These are phyloP conservation scores for Drosophila mercatorum DNA, from an alignment of 2,888 invertebrate species.

Conservation along the genomic window DNA sequence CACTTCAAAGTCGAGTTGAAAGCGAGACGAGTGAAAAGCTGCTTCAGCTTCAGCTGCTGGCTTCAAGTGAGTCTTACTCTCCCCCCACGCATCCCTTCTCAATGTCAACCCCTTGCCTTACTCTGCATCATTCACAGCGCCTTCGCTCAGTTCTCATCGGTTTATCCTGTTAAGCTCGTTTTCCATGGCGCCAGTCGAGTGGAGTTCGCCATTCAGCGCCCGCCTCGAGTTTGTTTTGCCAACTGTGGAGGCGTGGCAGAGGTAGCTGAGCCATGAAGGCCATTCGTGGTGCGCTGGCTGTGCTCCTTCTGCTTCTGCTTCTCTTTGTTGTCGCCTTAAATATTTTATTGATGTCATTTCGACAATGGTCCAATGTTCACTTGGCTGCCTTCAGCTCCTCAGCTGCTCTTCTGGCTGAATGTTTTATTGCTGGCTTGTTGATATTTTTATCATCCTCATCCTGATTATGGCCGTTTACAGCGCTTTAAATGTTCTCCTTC, in stretches of 20 bases:
- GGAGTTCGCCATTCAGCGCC: conserved; percentile 39
- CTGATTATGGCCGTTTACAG: conserved; percentile 41
- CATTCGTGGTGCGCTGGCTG: conserved; percentile 30
- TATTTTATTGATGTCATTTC: conserved; percentile 77
- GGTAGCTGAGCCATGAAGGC: conserved; percentile 49
- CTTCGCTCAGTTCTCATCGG: conserved; percentile 46
- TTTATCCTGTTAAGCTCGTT: conserved; percentile 73
- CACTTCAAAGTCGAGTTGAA: conserved; percentile 69
- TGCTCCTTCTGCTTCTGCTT: conserved; percentile 2
- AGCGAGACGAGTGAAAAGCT: conserved; percentile 41
- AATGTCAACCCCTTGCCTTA: conserved; percentile 9
- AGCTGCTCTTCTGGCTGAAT: conserved; percentile 46
- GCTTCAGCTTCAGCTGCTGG: conserved; percentile 19
- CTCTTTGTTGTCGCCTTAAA: conserved; percentile 63
- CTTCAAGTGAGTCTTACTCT: conserved; percentile 31
- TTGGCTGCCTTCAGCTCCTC: conserved; percentile 50
- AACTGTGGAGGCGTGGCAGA: conserved; percentile 22
- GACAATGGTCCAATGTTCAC: conserved; percentile 70
- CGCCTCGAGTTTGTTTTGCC: conserved; percentile 44
- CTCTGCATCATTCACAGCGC: conserved; percentile 4
- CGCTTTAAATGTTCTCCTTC: conserved; percentile 52
- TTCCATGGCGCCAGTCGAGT: conserved; percentile 60
- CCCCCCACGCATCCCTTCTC: neutral
- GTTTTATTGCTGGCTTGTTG: conserved; percentile 66
- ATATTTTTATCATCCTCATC: conserved; percentile 66